Evolutionary conservation across 2,113 vertebrate species (phyloP), one percentile per base, ranked within the genome.

Genomic region (Rhinichthys klamathensis): DNA sequence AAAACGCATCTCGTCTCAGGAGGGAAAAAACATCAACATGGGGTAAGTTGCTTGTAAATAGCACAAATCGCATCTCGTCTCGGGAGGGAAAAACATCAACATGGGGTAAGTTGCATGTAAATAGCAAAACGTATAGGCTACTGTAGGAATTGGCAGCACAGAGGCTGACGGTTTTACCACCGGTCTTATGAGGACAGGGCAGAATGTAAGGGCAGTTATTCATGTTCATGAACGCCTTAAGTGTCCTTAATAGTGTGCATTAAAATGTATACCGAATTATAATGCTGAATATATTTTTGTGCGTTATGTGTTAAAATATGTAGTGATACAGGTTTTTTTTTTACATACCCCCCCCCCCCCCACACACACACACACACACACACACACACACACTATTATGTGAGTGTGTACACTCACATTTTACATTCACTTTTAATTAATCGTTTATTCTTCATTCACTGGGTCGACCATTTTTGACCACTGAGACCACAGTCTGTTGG

Each of bases 1-100:
- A 44, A 32, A 27, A 79, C 80, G 32, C 76, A 30, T 69, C 60
- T 61, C 16, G 65, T 76, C 87, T 88, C 81, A 84, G 84, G 81
- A 41, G 8, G 41, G 41, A 41, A 41, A 41, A 41, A 9, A 41
- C 41, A 41, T 41, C 41, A 41, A 41, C 41, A 41, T 41, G 41
- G 41, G 41, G 41, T 41, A 41, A 41, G 41, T 86, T 83, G 61
- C 67, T 35, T 76, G 70, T 63, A 27, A 65, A 72, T 84, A 35
- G 77, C n/a, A 56, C 35, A 44, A 32, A 27, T 79, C 80, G 32
- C 69, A 30, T 69, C 60, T 61, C 11, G 56, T 76, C 87, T 88
- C 81, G 80, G 84, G 76, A 41, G 41, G 41, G 41, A 9, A 9
- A 41, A 41, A 41, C 41, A 41, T 41, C 41, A 41, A 10, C 41